A percentile compares a stretch with the other conserved stretches of the same genome.
Conservation (phyloP, 2,888 invertebrate genomes). For the Podabrus alpinus region DNA sequence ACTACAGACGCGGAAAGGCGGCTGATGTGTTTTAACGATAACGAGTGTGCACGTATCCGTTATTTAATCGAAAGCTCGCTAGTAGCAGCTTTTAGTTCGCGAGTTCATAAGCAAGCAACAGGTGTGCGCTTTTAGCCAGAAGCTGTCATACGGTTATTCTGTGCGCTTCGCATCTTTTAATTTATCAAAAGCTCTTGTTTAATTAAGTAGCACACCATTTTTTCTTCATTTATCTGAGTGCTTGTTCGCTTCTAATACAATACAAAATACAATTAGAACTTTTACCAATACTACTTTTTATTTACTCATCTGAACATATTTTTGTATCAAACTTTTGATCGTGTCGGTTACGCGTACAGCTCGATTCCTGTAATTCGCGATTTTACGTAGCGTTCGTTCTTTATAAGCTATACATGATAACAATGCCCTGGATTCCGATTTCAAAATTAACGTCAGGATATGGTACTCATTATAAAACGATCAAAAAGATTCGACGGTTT, state of each 20-base stretch:
- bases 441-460: neutral
- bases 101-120: conserved; percentile 30
- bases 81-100: conserved; percentile 33
- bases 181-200: conserved; percentile 20
- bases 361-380: neutral
- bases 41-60: conserved; percentile 39
- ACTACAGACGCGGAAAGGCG: conserved; percentile 21
- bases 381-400: neutral
- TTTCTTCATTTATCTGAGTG: conserved; percentile 18
- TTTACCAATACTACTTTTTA: neutral
- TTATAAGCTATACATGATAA: neutral
- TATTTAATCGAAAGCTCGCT: conserved; percentile 40
- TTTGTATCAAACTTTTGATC: neutral
- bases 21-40: conserved; percentile 34
- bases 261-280: conserved; percentile 10
- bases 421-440: neutral
- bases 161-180: conserved; percentile 20
- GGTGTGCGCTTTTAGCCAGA: conserved; percentile 31
- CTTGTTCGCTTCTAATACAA: conserved; percentile 1
- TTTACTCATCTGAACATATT: neutral
- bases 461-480: neutral
- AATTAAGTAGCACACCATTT: conserved; percentile 18
- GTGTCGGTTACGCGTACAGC: neutral
- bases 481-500: neutral
- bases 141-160: conserved; percentile 18